Percentiles rank a stretch among this genome's conserved stretches.
phyloP scores from a whole-genome alignment of 2,888 invertebrate species.

The Pristionchus exspectatus region DNA sequence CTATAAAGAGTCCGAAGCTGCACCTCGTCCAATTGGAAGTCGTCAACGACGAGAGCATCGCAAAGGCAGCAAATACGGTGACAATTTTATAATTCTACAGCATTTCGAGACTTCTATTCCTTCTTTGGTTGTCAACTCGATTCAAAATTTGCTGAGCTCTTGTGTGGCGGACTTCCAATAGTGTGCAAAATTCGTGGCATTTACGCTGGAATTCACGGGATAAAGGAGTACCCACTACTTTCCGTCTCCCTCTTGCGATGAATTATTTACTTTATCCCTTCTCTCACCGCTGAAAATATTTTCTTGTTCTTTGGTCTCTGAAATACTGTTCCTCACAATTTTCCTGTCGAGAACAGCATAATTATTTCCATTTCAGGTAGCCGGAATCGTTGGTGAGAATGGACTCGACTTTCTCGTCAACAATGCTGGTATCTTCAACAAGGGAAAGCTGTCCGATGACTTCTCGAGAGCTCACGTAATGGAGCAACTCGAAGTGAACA shows the following conservation, averaged over 20 bases:
- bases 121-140: no score
- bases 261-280: background rate
- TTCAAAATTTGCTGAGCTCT: no score
- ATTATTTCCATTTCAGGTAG: slow-evolving; percentile 20
- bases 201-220: background rate
- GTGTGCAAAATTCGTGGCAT: no score
- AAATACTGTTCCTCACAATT: background rate
- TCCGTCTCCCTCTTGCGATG: background rate
- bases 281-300: background rate
- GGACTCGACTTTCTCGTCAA: slow-evolving; percentile 49
- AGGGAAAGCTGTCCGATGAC: background rate
- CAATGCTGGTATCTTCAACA: slow-evolving; percentile 36
- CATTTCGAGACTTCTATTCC: no score
- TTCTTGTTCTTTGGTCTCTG: background rate
- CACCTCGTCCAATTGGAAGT: slow-evolving; percentile 23
- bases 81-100: no score
- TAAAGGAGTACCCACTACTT: background rate
- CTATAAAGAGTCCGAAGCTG: slow-evolving; percentile 3
- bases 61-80: background rate
- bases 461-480: background rate
- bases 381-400: slow-evolving; percentile 8
- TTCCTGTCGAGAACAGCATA: no score
- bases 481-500: slow-evolving; percentile 51
- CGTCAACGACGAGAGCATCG: background rate
- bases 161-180: no score